phyloP scores from a whole-genome alignment of 2,888 invertebrate species.

The Nezara viridula region DNA sequence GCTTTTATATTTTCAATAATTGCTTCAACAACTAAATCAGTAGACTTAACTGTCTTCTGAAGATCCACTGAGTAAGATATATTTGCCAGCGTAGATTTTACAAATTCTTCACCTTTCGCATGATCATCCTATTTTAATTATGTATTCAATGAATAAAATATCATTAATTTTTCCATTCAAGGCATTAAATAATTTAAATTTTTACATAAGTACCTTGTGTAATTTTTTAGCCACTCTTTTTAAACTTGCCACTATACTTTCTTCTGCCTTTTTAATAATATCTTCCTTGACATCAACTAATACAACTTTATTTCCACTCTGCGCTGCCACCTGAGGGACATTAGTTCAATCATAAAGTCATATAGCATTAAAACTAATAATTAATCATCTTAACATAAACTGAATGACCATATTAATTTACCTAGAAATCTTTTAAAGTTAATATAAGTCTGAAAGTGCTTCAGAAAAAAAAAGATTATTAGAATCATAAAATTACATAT shows the following conservation, averaged over 20 bases:
- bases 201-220: slow-evolving; percentile 71
- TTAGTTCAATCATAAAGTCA: neutral
- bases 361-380: neutral
- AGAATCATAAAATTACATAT: too few relatives aligned
- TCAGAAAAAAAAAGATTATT: neutral
- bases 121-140: slow-evolving; percentile 72
- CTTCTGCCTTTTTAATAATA: slow-evolving; percentile 80
- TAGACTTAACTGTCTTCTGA: slow-evolving; percentile 74
- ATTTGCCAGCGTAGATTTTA: slow-evolving; percentile 75
- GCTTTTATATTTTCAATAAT: slow-evolving; percentile 86
- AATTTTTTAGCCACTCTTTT: slow-evolving; percentile 84
- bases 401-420: neutral
- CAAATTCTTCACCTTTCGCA: slow-evolving; percentile 77
- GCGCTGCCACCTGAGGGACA: slow-evolving; percentile 80
- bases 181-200: neutral
- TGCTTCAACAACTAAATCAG: slow-evolving; percentile 88
- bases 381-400: neutral
- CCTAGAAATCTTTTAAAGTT: neutral
- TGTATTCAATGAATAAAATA: neutral
- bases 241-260: slow-evolving; percentile 79
- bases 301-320: slow-evolving; percentile 85
- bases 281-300: slow-evolving; percentile 83
- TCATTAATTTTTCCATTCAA: neutral
- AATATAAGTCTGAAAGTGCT: neutral
- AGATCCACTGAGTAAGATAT: slow-evolving; percentile 77